phyloP scores from a whole-genome alignment of 2,888 invertebrate genomes.

The Tineola bisselliella region DNA sequence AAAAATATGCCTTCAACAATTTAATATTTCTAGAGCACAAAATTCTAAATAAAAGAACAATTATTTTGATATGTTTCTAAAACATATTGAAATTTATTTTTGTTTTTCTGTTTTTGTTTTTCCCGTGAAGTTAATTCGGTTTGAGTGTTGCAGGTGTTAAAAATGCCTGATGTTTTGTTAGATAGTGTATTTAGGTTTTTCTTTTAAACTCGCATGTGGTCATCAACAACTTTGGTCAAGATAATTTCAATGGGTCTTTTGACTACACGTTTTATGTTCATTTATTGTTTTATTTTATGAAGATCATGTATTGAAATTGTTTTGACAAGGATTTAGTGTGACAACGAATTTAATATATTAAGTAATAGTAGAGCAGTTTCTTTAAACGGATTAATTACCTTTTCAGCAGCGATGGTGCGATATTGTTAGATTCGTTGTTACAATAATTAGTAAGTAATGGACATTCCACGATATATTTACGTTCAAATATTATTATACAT shows the following conservation, averaged over 20 bases:
- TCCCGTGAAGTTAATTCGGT: not conserved
- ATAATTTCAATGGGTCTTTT: not conserved
- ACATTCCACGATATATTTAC: not conserved
- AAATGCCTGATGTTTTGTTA: constrained; percentile 2
- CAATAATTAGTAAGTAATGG: not conserved
- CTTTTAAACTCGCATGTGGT: not conserved
- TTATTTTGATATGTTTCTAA: not conserved
- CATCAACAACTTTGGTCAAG: not conserved
- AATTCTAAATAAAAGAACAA: not conserved
- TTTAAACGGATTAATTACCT: no score
- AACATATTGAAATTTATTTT: not conserved
- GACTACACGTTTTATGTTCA: no score
- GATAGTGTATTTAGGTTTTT: constrained; percentile 1
- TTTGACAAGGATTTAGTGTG: not conserved
- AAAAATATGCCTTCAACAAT: not conserved
- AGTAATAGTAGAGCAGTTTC: no score
- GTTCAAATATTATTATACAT: not conserved
- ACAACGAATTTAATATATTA: not conserved
- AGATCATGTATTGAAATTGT: not conserved
- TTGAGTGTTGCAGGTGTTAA: not conserved
- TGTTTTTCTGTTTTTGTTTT: not conserved
- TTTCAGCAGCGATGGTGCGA: no score
- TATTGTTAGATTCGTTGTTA: not conserved
- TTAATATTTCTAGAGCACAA: not conserved
- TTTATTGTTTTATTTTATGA: not conserved